These are phyloP conservation scores for Ispidina picta DNA, from an alignment of 2,797 vertebrate genomes.

Conservation along the genomic window DNA sequence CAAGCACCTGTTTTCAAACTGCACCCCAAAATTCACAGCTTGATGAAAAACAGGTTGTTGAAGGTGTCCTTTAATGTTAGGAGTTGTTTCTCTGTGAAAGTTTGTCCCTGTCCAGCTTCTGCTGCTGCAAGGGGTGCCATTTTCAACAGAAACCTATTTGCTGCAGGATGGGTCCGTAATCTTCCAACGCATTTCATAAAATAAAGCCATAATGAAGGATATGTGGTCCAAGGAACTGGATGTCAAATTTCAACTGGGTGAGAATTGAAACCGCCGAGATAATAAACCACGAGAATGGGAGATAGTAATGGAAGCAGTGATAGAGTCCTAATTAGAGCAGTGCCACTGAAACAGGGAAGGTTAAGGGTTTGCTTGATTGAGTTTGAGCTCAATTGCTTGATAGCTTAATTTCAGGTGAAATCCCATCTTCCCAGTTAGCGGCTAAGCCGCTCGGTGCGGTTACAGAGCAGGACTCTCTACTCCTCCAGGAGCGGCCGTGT, in stretches of 20 bases:
- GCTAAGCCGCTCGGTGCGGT: slow-evolving; percentile 28
- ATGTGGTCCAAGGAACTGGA: slow-evolving; percentile 55
- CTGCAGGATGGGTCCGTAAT: not conserved
- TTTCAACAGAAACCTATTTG: not conserved
- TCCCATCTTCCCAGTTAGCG: slow-evolving; percentile 60
- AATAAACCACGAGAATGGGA: slow-evolving; percentile 62
- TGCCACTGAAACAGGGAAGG: slow-evolving; percentile 67
- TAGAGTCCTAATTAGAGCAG: slow-evolving; percentile 63
- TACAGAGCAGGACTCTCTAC: slow-evolving; percentile 33
- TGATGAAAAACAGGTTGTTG: not conserved
- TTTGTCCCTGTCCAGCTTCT: not conserved
- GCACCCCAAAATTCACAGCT: not conserved
- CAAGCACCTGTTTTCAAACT: not conserved
- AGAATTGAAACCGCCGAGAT: slow-evolving; percentile 56
- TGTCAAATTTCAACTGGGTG: slow-evolving; percentile 44
- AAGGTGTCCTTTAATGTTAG: not conserved
- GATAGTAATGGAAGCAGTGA: slow-evolving; percentile 67
- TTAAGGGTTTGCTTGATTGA: slow-evolving; percentile 74
- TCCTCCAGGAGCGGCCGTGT: not conserved
- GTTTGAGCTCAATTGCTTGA: slow-evolving; percentile 71
- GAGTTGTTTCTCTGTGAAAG: not conserved
- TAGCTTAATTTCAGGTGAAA: slow-evolving; percentile 74
- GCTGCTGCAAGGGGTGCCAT: not conserved
- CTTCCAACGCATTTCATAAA: slow-evolving; percentile 28
- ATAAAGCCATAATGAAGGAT: slow-evolving; percentile 46